Percentiles rank a stretch among this genome's conserved stretches.
These are phyloP conservation scores for Cryptophagus acutangulus DNA, from an alignment of 2,888 invertebrate genomes.

Conservation along the genomic window DNA sequence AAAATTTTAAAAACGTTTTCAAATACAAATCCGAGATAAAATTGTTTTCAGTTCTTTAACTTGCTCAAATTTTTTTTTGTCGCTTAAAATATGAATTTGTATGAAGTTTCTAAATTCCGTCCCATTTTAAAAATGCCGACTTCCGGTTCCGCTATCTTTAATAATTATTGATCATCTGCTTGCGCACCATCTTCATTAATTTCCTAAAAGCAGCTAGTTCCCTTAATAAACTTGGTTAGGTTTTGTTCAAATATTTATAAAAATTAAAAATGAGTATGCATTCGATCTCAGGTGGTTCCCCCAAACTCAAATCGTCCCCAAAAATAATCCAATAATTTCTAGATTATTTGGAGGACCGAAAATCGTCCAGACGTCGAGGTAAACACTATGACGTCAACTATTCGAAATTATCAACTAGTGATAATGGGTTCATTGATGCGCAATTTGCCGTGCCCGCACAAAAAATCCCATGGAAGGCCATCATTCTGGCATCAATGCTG, in stretches of 20 bases:
- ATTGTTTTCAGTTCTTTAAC: no score
- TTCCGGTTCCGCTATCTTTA: no score
- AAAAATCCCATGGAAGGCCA: constrained; percentile 81
- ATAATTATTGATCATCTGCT: no score
- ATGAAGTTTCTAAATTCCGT: no score
- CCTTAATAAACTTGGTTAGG: no score
- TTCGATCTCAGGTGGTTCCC: constrained; percentile 37
- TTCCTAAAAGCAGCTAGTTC: no score
- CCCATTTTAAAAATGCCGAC: no score
- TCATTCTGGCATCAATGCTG: constrained; percentile 68
- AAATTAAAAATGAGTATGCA: constrained; percentile 38
- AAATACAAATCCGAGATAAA: no score
- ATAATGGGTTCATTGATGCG: constrained; percentile 66
- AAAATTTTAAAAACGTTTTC: no score
- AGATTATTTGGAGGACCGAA: constrained; percentile 50
- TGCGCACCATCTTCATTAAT: no score
- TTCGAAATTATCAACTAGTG: constrained; percentile 49
- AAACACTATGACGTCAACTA: constrained; percentile 61
- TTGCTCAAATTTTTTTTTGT: no score
- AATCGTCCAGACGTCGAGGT: constrained; percentile 57
- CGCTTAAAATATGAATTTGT: no score
- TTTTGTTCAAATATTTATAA: background rate
- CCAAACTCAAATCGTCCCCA: background rate
- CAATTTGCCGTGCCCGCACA: constrained; percentile 63
- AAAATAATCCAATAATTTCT: constrained; percentile 25